Percentiles rank a stretch among this genome's conserved stretches.
Evolutionary conservation across 37 sponge, comb jelly and placozoan species (phyloP).

Genomic region (Beroe forskalii): DNA sequence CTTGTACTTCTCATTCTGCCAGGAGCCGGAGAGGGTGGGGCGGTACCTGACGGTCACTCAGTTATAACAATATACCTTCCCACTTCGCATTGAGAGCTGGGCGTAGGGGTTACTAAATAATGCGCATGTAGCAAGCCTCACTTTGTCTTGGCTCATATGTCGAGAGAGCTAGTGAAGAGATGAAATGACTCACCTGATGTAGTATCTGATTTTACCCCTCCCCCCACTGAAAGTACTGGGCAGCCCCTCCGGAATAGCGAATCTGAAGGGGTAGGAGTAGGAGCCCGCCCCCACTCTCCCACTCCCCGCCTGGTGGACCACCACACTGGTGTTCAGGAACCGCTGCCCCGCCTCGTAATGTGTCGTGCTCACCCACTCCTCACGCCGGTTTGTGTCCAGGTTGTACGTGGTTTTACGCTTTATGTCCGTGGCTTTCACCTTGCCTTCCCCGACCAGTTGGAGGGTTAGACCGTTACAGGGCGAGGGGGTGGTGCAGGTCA

Average conservation of each 20-base stretch:
- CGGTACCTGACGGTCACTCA: background rate
- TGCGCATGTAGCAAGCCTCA: too few species aligned
- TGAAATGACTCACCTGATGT: background rate
- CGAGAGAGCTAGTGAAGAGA: background rate
- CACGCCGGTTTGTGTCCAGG: background rate
- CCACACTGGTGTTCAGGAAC: background rate
- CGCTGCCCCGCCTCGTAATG: background rate
- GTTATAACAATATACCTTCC: too few species aligned
- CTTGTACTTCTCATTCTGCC: background rate
- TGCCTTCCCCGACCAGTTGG: background rate
- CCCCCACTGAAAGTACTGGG: background rate
- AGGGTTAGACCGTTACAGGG: background rate
- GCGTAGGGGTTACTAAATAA: too few species aligned
- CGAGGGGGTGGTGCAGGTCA: too few species aligned
- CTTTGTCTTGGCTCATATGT: too few species aligned
- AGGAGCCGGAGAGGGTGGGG: background rate
- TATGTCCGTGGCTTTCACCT: background rate
- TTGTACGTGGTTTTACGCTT: background rate
- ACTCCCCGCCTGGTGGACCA: background rate
- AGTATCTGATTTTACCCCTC: background rate
- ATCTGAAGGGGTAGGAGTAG: background rate
- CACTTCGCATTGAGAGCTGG: too few species aligned
- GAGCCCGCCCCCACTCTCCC: background rate
- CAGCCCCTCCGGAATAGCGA: background rate
- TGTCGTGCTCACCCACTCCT: background rate